A percentile compares a stretch with the other conserved stretches of the same genome.
These are phyloP conservation scores for Vultur gryphus DNA, from an alignment of 2,797 vertebrate genomes.

Conservation along the genomic window DNA sequence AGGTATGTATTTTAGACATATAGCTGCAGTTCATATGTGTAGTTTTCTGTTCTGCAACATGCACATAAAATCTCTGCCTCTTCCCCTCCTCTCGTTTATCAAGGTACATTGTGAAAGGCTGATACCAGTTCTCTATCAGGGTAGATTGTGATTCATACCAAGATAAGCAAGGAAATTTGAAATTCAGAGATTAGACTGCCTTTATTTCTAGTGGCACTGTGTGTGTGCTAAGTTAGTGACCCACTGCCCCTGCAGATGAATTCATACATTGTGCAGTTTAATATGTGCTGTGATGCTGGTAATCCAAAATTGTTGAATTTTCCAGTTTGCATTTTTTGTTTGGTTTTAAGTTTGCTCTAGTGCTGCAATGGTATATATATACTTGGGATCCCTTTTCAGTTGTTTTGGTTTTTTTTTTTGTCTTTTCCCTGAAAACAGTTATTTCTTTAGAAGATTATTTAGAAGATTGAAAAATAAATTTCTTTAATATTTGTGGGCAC, in stretches of 20 bases:
- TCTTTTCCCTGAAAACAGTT: not conserved
- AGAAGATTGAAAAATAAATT: conserved; percentile 17
- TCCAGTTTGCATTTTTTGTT: not conserved
- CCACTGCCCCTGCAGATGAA: not conserved
- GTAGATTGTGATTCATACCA: not conserved
- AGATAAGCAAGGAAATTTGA: not conserved
- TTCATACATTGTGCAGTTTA: not conserved
- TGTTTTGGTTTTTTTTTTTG: not conserved
- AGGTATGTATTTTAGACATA: not conserved
- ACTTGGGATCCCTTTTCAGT: not conserved
- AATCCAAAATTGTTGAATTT: not conserved
- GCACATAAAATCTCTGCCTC: not conserved
- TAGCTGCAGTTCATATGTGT: not conserved
- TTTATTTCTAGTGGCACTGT: not conserved
- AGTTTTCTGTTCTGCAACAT: not conserved
- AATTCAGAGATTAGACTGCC: not conserved
- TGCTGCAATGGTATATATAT: not conserved
- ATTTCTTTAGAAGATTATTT: not conserved
- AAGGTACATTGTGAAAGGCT: not conserved
- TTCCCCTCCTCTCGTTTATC: not conserved
- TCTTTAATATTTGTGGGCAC: conserved; percentile 18
- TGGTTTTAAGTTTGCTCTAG: not conserved
- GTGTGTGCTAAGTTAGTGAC: not conserved
- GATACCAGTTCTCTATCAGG: not conserved
- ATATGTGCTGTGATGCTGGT: not conserved